Evolutionary conservation across 2,797 vertebrate species (phyloP).

Genomic region (Epinephelus malabaricus): DNA sequence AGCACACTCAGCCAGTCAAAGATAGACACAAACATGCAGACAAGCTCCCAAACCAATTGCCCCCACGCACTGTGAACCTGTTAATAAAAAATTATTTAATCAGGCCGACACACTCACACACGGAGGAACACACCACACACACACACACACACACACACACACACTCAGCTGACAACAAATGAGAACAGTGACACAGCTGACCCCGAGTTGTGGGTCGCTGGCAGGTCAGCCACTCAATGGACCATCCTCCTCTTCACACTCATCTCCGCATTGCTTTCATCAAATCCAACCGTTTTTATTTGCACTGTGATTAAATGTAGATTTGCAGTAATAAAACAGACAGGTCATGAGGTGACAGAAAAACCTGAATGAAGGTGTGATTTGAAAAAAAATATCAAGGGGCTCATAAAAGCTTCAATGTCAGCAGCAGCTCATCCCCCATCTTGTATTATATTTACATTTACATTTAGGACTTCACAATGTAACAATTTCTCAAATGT

Average conservation of each 20-base stretch:
- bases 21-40: not conserved
- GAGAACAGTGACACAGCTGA: slow-evolving; percentile 89
- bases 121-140: slow-evolving; percentile 54
- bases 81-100: slow-evolving; percentile 43
- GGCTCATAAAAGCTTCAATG: slow-evolving; percentile 46
- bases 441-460: not conserved
- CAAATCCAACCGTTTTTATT: slow-evolving; percentile 47
- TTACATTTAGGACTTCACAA: not conserved
- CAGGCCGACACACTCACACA: slow-evolving; percentile 49
- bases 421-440: not conserved
- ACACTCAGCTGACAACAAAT: slow-evolving; percentile 86
- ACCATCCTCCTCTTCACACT: slow-evolving; percentile 41
- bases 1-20: not conserved
- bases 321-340: slow-evolving; percentile 60
- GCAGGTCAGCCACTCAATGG: slow-evolving; percentile 87
- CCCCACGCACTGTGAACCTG: not conserved
- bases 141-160: slow-evolving; percentile 73
- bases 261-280: slow-evolving; percentile 36
- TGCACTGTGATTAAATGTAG: slow-evolving; percentile 65
- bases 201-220: slow-evolving; percentile 88
- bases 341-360: slow-evolving; percentile 51
- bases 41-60: not conserved
- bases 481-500: not conserved
- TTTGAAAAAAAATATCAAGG: slow-evolving; percentile 52
- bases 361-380: slow-evolving; percentile 46